Evolutionary conservation across 2,888 invertebrate genomes (phyloP).

Genomic region (Hydraecia micacea): DNA sequence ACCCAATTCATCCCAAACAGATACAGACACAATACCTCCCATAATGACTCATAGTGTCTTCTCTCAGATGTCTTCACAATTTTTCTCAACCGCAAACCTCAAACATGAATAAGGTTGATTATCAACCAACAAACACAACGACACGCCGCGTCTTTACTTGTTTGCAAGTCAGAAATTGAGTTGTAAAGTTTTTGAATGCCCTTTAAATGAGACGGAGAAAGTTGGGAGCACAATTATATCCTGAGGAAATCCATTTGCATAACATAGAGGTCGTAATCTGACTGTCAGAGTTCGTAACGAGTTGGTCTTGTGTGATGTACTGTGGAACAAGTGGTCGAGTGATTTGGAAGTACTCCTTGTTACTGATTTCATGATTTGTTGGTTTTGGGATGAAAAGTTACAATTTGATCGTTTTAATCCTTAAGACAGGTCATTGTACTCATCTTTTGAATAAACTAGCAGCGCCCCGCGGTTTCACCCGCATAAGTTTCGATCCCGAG

Average conservation of each 20-base stretch:
- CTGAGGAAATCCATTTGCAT: constrained; percentile 73
- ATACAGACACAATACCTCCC: not conserved
- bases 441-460: too few species aligned
- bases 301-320: constrained; percentile 51
- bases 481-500: too few species aligned
- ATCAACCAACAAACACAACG: constrained; percentile 51
- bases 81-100: constrained; percentile 28
- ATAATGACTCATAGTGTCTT: constrained; percentile 16
- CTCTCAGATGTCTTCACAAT: not conserved
- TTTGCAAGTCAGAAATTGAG: constrained; percentile 72
- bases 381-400: not conserved
- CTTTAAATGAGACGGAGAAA: constrained; percentile 72
- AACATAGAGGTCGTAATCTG: constrained; percentile 63
- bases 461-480: too few species aligned
- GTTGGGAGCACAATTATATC: constrained; percentile 73
- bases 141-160: constrained; percentile 61
- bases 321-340: constrained; percentile 21
- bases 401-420: too few species aligned
- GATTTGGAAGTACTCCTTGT: constrained; percentile 9
- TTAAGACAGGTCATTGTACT: not conserved
- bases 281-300: constrained; percentile 62
- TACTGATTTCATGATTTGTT: not conserved
- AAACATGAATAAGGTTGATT: constrained; percentile 24
- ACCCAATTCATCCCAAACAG: not conserved
- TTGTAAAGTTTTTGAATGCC: constrained; percentile 76